phyloP scores from a whole-genome alignment of 2,113 vertebrate species.

The Pavo muticus region DNA sequence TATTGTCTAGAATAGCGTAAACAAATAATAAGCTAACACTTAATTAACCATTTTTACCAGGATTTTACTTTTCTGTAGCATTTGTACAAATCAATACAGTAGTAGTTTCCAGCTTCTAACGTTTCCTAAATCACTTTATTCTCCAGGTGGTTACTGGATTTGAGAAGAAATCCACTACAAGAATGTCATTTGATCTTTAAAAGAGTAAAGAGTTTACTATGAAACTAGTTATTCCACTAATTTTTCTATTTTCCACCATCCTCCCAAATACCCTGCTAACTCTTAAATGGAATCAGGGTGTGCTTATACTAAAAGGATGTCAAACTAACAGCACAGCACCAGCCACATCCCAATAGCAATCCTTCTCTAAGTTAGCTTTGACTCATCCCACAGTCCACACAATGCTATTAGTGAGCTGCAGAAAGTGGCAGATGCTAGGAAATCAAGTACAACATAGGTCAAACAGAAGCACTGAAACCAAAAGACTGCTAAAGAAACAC shows the following conservation, averaged over 20 bases:
- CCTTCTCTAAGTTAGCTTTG: neutral
- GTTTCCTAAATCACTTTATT: neutral
- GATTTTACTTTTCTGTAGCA: neutral
- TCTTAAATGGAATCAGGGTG: neutral
- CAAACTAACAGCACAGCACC: neutral
- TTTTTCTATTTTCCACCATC: neutral
- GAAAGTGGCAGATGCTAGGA: neutral
- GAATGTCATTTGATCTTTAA: neutral
- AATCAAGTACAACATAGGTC: neutral
- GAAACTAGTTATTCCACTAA: neutral
- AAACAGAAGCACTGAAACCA: neutral
- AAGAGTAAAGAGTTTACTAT: neutral
- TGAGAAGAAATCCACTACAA: neutral
- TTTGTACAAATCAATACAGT: neutral
- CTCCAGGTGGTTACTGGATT: neutral
- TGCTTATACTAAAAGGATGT: neutral
- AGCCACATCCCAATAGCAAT: fast-evolving
- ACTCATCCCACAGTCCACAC: neutral
- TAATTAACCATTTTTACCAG: neutral
- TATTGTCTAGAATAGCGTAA: neutral
- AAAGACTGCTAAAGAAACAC: neutral
- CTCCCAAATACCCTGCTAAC: neutral
- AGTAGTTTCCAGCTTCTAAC: neutral
- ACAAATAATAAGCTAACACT: neutral
- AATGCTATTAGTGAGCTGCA: neutral